Conservation (phyloP, 1,140 invertebrate genomes). For the Drosophila varians region DNA sequence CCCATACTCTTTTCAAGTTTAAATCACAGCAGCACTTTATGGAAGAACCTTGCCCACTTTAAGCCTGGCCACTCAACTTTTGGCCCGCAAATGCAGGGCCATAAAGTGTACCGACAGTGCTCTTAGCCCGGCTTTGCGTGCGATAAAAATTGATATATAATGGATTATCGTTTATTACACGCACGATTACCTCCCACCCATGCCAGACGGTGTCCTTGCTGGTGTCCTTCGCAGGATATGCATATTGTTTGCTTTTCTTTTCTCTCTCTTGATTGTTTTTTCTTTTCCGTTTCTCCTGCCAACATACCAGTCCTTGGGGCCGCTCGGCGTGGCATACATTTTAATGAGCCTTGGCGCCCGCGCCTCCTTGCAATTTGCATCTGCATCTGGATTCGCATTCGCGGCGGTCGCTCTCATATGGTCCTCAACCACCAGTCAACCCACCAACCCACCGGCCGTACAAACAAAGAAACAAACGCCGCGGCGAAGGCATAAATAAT, state of each 20-base stretch:
- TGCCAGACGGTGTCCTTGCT: constrained; percentile 31
- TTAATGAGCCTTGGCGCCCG: constrained; percentile 51
- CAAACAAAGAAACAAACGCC: constrained; percentile 60
- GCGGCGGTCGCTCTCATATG: constrained; percentile 36
- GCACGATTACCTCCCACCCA: constrained; percentile 37
- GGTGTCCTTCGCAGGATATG: constrained; percentile 27
- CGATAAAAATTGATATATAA: constrained; percentile 62
- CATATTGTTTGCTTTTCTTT: constrained; percentile 43
- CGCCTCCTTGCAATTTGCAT: constrained; percentile 63
- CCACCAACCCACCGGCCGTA: constrained; percentile 13
- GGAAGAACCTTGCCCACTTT: constrained; percentile 12
- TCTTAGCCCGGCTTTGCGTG: constrained; percentile 45
- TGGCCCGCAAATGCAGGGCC: constrained; percentile 7
- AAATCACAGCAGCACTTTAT: constrained; percentile 15
- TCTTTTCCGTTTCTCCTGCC: background rate
- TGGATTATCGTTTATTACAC: constrained; percentile 60
- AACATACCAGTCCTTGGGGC: constrained; percentile 7
- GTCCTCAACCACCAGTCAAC: background rate
- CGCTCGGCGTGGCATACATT: constrained; percentile 37
- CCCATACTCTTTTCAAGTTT: too few relatives aligned
- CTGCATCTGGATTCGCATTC: constrained; percentile 31
- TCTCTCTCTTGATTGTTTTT: constrained; percentile 5
- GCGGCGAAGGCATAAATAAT: constrained; percentile 65
- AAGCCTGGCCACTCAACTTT: constrained; percentile 32
- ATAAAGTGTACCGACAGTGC: constrained; percentile 31